Base-by-base conservation (phyloP, 1,140 invertebrate species). In the Eufriesea mexicana region DNA sequence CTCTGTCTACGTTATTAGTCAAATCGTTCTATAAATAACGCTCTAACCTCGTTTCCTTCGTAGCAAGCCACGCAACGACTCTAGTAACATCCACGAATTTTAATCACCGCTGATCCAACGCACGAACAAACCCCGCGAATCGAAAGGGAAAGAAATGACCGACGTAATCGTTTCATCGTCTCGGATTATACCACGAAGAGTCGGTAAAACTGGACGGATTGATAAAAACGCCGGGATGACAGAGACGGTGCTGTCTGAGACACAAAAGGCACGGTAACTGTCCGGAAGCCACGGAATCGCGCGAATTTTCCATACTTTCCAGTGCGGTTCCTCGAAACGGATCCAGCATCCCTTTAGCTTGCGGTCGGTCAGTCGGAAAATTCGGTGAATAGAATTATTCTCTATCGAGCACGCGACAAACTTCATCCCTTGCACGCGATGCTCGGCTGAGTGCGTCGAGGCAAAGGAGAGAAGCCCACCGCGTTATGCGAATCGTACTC, bases 351-450 rank as follows among this genome's bases (percentile, higher is more conserved):
- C 54, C 79, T 59, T 51, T 59, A 28, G 54, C 51, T 23, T 42
- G 66, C 25, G 51, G 45, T 57, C 85, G 86, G 86, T 87, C 83
- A 67, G 71, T 85, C 79, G 86, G 86, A 88, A 88, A 88, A 89
- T 88, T 89, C 74, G 73, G 42, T 87, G 84, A 88, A 88, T 87
- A 57, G 86, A 87, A 88, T 88, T 88, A 87, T 88, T 78, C 78
- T 82, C 77, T 79, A 78, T 79, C 85, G 81, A 79, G 85, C 77
- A 77, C 85, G 85, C 86, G 86, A 87, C 83, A 87, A 87, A 85
- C 78, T 88, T 84, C 81, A 45, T 88, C 86, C 86, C 86, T 73
- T 80, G 78, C 68, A 61, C 85, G 57, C 77, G 86, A 84, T 71
- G 61, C 86, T 84, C 86, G 86, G 77, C 73, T 84, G 86, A 88